Base-by-base conservation (phyloP, 2,113 vertebrate species). In the Piprites chloris region DNA sequence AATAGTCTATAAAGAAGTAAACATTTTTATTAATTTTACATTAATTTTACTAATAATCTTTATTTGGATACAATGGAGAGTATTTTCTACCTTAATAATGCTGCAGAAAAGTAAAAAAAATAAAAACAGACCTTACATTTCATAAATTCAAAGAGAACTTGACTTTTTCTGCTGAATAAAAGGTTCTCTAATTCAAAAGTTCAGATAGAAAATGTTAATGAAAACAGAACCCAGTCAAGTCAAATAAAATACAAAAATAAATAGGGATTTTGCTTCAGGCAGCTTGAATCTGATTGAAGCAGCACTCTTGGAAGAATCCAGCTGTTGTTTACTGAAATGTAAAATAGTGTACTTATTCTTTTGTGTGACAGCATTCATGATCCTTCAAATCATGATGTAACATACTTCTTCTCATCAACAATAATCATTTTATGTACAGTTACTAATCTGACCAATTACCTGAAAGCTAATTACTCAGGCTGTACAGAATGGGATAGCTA, bases 181-280 rank as follows among this genome's bases (percentile, higher is more conserved):
- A 83, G 47, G 81, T 86, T 96, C 72, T 93, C 75, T 95, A 96
- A 97, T 92, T 94, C 82, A 95, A 97, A 98, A 97, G 92, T 95
- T 97, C 96, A 97, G 96, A 94, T 28, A 89, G 85, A 96, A 97
- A 98, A 98, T 97, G 95, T 95, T 97, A 98, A 98, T 97, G 96
- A 97, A 98, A 97, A 94, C 95, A 97, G 89, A 97, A 96, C 55
- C n/a, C 81, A 97, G 91, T 96, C 91, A 97, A 97, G 88, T 96
- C 89, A 97, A 97, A 97, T 97, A 97, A 97, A 97, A 93, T 89
- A 96, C 65, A 23, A 96, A 98, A 98, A 97, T 95, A 98, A 98
- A 97, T 82, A 95, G 89, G 66, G 82, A 95, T 97, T 97, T 98
- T 96, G 94, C 94, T 98, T 88, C 81, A 95, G 96, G 96, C 95